phyloP scores from a whole-genome alignment of 1,140 invertebrate genomes.

The Aphelinus atriplicis region DNA sequence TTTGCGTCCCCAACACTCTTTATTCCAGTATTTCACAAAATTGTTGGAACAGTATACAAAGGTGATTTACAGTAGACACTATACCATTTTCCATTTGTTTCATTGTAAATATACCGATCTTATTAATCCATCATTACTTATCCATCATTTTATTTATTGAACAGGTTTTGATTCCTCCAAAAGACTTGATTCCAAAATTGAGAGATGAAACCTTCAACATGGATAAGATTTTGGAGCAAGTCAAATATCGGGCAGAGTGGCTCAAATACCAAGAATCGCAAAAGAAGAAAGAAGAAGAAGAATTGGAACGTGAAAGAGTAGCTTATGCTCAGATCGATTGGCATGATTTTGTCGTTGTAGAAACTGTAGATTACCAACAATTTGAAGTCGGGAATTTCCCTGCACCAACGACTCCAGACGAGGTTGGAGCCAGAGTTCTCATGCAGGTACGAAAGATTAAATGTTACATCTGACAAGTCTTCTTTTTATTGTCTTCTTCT shows the following conservation, averaged over 20 bases:
- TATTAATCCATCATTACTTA: neutral
- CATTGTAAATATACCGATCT: neutral
- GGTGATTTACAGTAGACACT: slow-evolving; percentile 61
- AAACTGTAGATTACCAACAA: slow-evolving; percentile 98
- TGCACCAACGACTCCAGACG: slow-evolving; percentile 95
- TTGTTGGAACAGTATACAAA: slow-evolving; percentile 98
- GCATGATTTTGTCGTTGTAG: slow-evolving; percentile 99
- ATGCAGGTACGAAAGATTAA: slow-evolving; percentile 73
- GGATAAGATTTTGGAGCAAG: slow-evolving; percentile 86
- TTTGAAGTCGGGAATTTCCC: slow-evolving; percentile 96
- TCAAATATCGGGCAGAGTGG: slow-evolving; percentile 96
- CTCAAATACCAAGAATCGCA: slow-evolving; percentile 93
- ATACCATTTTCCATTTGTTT: neutral
- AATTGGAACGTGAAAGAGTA: slow-evolving; percentile 92
- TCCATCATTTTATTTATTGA: slow-evolving; percentile 40
- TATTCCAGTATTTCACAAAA: slow-evolving; percentile 99
- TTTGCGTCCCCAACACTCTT: slow-evolving; percentile 95
- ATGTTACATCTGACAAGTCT: neutral
- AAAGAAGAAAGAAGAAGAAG: slow-evolving; percentile 91
- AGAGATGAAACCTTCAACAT: slow-evolving; percentile 80
- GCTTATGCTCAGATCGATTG: slow-evolving; percentile 99
- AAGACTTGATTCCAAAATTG: slow-evolving; percentile 86
- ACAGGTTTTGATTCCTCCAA: slow-evolving; percentile 89
- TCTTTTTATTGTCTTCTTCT: slow-evolving; percentile 10
- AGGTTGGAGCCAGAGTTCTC: slow-evolving; percentile 93